A percentile compares a stretch with the other conserved stretches of the same genome.
These are phyloP conservation scores for Iguana delicatissima DNA, from an alignment of 2,797 vertebrate species.

Conservation along the genomic window DNA sequence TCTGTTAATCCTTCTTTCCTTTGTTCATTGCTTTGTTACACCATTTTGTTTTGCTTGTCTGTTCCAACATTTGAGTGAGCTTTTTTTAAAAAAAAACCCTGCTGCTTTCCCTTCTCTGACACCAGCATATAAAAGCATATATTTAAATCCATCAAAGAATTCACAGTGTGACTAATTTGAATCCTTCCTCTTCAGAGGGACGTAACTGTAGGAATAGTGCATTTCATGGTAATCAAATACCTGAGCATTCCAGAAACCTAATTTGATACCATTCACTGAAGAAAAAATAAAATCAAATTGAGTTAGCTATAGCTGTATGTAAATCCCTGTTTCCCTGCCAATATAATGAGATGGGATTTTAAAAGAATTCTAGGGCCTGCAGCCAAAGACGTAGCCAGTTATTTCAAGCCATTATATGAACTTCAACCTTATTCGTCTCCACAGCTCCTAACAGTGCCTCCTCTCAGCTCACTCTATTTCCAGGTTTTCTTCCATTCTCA, in stretches of 20 bases:
- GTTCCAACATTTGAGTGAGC: conserved; percentile 1
- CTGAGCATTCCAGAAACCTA: conserved; percentile 49
- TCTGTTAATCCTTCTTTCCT: neutral
- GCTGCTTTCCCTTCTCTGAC: neutral
- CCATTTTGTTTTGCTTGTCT: neutral
- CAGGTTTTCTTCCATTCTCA: neutral
- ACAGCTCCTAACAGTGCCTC: neutral
- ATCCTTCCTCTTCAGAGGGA: conserved; percentile 37
- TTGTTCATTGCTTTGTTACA: neutral
- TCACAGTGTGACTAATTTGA: conserved; percentile 27
- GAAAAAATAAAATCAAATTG: conserved; percentile 36
- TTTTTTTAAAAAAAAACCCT: too few relatives aligned
- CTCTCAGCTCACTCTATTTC: neutral
- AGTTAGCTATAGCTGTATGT: neutral
- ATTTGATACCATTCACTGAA: conserved; percentile 45
- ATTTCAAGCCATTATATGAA: conserved; percentile 10
- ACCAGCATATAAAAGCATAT: conserved; percentile 27
- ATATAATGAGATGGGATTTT: conserved; percentile 6
- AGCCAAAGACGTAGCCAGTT: neutral
- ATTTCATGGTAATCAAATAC: conserved; percentile 49
- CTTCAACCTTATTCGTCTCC: neutral
- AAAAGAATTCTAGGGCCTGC: neutral
- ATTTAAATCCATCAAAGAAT: conserved; percentile 35
- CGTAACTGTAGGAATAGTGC: conserved; percentile 34
- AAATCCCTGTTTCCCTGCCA: neutral